Percentiles rank a stretch among this genome's conserved stretches.
These are phyloP conservation scores for Crotalus tigris DNA, from an alignment of 2,113 vertebrate species.

Conservation along the genomic window DNA sequence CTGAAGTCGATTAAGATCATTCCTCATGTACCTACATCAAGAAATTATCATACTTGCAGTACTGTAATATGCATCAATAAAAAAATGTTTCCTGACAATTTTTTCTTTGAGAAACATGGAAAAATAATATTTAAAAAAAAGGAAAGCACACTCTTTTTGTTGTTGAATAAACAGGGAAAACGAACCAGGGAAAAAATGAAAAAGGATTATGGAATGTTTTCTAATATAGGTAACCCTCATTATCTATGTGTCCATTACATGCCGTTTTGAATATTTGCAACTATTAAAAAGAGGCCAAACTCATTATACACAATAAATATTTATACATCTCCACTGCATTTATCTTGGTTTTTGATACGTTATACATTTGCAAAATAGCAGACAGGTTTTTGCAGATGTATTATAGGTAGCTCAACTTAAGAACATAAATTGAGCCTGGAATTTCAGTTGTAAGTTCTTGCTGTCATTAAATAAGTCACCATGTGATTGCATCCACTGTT, in stretches of 20 bases:
- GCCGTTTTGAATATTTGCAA: neutral
- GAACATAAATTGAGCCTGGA: neutral
- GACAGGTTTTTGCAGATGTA: neutral
- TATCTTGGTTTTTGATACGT: neutral
- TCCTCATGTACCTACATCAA: conserved; percentile 82
- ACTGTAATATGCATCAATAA: neutral
- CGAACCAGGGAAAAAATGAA: neutral
- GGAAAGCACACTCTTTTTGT: neutral
- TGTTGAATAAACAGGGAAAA: neutral
- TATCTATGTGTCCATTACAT: neutral
- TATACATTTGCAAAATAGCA: neutral
- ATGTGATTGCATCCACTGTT: neutral
- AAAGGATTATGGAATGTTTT: neutral
- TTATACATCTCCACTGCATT: neutral
- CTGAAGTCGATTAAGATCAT: conserved; percentile 85
- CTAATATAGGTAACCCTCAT: neutral
- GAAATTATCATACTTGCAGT: neutral
- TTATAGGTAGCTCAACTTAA: neutral
- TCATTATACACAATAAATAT: neutral
- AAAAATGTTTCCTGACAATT: neutral
- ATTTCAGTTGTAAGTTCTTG: neutral
- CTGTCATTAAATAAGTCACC: neutral
- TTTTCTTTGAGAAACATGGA: neutral
- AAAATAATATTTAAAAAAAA: neutral
- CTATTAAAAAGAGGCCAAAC: neutral